A percentile compares a stretch with the other conserved stretches of the same genome.
Evolutionary conservation across 2,797 vertebrate genomes (phyloP).

Genomic region (Oreochromis mossambicus): DNA sequence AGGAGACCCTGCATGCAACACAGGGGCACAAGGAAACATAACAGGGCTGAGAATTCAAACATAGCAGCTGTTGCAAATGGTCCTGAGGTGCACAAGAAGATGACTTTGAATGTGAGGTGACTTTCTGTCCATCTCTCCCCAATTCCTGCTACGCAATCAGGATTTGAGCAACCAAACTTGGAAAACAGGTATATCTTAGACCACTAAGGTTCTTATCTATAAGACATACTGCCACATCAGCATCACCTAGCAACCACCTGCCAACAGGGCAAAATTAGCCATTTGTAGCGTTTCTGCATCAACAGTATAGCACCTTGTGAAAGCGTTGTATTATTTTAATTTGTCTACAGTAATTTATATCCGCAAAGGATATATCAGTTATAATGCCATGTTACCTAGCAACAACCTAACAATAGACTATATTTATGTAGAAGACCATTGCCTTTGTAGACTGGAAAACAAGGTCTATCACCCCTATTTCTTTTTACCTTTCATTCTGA

Average conservation of each 20-base stretch:
- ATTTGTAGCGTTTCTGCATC: background rate
- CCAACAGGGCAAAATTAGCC: background rate
- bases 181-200: background rate
- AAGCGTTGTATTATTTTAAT: background rate
- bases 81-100: background rate
- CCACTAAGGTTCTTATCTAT: background rate
- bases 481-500: background rate
- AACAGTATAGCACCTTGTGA: background rate
- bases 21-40: background rate
- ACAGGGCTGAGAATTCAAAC: background rate
- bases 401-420: background rate
- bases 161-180: background rate
- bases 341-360: background rate
- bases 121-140: background rate
- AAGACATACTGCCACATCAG: background rate
- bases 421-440: background rate
- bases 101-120: background rate
- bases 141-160: rapidly evolving
- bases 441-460: background rate
- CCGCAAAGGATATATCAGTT: background rate
- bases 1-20: background rate
- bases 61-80: background rate
- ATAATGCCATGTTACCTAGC: background rate
- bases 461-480: background rate
- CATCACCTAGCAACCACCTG: background rate